Base-by-base conservation (phyloP, 2,113 vertebrate species). In the Ploceus nigricollis region DNA sequence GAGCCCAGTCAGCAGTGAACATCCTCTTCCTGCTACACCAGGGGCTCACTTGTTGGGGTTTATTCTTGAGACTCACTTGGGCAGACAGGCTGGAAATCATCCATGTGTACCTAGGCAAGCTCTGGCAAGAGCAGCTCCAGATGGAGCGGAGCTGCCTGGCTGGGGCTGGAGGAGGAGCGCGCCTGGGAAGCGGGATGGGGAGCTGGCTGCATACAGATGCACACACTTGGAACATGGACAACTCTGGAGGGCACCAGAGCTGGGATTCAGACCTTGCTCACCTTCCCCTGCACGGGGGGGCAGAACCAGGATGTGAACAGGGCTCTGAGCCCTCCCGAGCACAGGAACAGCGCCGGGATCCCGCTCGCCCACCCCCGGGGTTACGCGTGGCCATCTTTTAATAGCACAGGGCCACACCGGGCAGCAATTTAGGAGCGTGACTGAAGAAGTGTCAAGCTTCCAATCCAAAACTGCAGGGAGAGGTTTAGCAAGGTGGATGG, bases 141-240 rank as follows among this genome's bases (percentile, higher is more conserved):
- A 86, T 95, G 95, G 95, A 96, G 81, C 21, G 1, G 94, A 84
- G 89, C 93, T 89, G 93, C 91, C 85, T 70, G 80, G 20, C 54
- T 69, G 88, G 75, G 95, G 90, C 79, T 40, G 82, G 70, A 80
- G 85, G 92, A 97, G 90, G 58, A 93, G 78, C 6, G 2, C 1
- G 69, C 69, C 56, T 12, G 79, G 90, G 63, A 85, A 82, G 88
- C 8, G 2, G 69, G 31, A 64, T 18, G 69, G 79, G 4, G 90
- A 80, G 89, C 82, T 12, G 68, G 82, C 15, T 75, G 90, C 72
- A 16, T 56, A 8, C 94, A 92, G 87, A 84, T 68, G 93, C 30
- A 35, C 68, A 2, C 58, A 17, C 56, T 13, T 96, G 93, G 93
- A 96, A 89, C 56, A n/a, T 0, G 0, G 9, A 75, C 96, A 87